Conservation (phyloP, 2,113 vertebrate genomes). For the Rhinolophus ferrumequinum region DNA sequence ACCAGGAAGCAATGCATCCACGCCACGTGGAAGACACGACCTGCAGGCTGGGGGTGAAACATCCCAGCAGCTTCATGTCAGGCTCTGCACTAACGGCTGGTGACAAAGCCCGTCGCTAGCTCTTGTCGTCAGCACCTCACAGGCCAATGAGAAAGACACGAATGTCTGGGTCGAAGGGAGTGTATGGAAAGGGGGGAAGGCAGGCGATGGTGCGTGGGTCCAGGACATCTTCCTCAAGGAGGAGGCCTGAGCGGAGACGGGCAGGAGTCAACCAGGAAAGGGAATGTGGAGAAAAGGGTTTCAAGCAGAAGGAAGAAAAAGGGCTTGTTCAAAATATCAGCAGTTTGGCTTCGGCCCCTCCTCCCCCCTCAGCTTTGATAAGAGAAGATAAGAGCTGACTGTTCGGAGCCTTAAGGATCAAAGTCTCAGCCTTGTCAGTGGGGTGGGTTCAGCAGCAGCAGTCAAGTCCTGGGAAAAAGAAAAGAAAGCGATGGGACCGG, state of each 20-base stretch:
- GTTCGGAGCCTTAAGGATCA: neutral
- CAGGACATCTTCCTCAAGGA: neutral
- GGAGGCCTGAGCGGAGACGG: neutral
- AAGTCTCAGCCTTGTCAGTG: neutral
- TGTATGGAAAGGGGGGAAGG: neutral
- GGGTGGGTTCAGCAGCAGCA: neutral
- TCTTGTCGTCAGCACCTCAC: neutral
- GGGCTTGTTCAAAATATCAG: neutral
- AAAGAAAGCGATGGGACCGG: neutral
- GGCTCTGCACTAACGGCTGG: neutral
- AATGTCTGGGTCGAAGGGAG: neutral
- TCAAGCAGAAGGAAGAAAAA: neutral
- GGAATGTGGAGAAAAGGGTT: neutral
- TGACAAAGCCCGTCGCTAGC: neutral
- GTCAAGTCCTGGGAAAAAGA: neutral
- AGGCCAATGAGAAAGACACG: neutral
- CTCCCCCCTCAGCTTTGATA: neutral
- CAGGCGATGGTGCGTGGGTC: rapidly evolving
- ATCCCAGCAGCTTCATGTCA: neutral
- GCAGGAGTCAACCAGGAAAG: neutral
- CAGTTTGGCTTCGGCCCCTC: neutral
- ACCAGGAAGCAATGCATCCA: neutral
- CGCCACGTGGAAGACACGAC: neutral
- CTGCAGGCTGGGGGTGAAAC: neutral
- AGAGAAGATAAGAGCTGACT: neutral